phyloP scores from a whole-genome alignment of 2,797 vertebrate species.

The Australoheros facetus region DNA sequence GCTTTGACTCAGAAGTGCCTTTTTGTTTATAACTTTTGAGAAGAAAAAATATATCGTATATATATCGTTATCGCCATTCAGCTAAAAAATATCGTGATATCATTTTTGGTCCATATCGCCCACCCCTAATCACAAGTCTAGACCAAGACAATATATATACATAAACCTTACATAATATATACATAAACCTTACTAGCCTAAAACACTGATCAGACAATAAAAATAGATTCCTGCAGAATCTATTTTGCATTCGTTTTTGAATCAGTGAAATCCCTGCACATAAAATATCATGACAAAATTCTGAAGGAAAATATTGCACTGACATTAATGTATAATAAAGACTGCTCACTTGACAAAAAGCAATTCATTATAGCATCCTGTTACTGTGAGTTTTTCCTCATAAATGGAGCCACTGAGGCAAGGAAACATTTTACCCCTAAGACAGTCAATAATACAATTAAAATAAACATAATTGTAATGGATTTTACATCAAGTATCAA shows the following conservation, averaged over 20 bases:
- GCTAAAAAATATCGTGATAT: no score
- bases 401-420: neutral
- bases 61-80: no score
- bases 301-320: neutral
- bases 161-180: neutral
- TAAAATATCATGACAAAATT: no score
- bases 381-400: neutral
- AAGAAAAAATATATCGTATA: no score
- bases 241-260: no score
- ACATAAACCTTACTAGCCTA: neutral
- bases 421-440: neutral
- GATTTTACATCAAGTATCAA: neutral
- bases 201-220: neutral
- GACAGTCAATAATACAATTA: neutral
- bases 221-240: no score
- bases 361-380: neutral
- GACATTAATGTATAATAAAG: neutral
- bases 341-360: neutral
- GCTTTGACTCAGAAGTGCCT: no score
- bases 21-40: no score
- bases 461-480: neutral
- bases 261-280: no score
- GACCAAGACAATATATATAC: neutral
- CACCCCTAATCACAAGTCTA: neutral
- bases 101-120: no score